Base-by-base conservation (phyloP, 2,797 vertebrate genomes). In the Tokudaia tokunoshimensis region DNA sequence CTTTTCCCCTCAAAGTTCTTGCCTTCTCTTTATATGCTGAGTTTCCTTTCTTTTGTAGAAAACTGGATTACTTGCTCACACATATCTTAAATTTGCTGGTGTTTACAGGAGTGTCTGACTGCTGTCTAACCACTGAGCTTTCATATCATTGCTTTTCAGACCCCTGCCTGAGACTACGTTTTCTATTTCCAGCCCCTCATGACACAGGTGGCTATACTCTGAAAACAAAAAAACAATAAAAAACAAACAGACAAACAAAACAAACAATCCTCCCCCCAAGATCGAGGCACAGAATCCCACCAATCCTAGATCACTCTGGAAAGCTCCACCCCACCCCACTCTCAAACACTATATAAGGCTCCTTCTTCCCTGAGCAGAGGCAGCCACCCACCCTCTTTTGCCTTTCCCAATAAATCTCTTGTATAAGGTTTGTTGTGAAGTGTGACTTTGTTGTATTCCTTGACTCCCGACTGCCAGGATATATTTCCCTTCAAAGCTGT, bases 131-230 rank as follows among this genome's bases (percentile, higher is more conserved):
- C 9, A 52, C 1, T 85, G 44, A 72, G 29, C 41, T 93, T 78
- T 94, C 37, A 76, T n/a, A 76, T 87, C 44, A 57, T n/a, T 89
- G 37, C 14, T 61, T 79, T 92, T 92, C 37, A 47, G 4, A 15
- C 2, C 37, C 81, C 0, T 1, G 0, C 37, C 26, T 1, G 3
- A 63, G 59, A 44, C 37, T 31, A 31, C 15, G 0, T 6, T 19
- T 83, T 63, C 26, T 1, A 2, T 63, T 83, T 44, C 26, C 52
- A 61, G 55, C 14, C 24, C 24, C 24, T 82, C 37, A 11, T 44
- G 59, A 63, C 3, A 83, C 37, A 19, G 59, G 37, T 44, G 24
- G 57, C 37, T 41, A 82, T 37, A 15, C 22, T 41, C 8, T 41
- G n/a, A 61, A 59, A 41, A 59, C 61, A 4, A n/a, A 61, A 12